Evolutionary conservation across 37 sponge, comb jelly and placozoan genomes (phyloP).

Genomic region (Mnemiopsis leidyi): DNA sequence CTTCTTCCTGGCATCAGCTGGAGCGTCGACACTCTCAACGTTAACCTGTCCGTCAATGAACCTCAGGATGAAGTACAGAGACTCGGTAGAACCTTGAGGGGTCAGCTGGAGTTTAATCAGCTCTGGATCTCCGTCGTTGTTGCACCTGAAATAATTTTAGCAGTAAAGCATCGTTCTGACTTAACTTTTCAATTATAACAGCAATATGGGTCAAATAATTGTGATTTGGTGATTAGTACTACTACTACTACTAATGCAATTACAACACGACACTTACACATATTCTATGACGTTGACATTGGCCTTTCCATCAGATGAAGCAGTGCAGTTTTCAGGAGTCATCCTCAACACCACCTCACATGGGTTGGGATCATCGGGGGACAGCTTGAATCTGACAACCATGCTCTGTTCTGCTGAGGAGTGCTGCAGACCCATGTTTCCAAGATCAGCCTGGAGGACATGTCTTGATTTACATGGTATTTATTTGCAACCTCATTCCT

Average conservation of each 20-base stretch:
- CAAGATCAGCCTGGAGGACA: background rate
- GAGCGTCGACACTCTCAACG: slow-evolving; percentile 56
- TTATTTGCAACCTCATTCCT: too few species aligned
- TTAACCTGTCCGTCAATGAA: slow-evolving; percentile 36
- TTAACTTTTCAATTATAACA: too few species aligned
- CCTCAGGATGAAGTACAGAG: slow-evolving; percentile 32
- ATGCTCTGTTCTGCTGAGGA: slow-evolving; percentile 46
- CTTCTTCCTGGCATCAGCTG: slow-evolving; percentile 54
- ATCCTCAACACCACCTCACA: slow-evolving; percentile 58
- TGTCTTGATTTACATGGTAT: too few species aligned
- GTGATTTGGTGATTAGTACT: background rate
- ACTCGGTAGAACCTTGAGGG: slow-evolving; percentile 9
- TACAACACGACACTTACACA: slow-evolving; percentile 6
- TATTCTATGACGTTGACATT: slow-evolving; percentile 23
- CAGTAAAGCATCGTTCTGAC: too few species aligned
- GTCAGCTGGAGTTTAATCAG: slow-evolving; percentile 52
- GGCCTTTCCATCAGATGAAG: slow-evolving; percentile 57
- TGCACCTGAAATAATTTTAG: slow-evolving; percentile 16
- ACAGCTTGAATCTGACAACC: slow-evolving; percentile 56
- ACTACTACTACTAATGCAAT: background rate
- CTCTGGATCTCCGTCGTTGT: slow-evolving; percentile 41
- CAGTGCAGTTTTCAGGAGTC: slow-evolving; percentile 48
- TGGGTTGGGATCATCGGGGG: slow-evolving; percentile 61
- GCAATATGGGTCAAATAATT: too few species aligned
- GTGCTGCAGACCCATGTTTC: slow-evolving; percentile 12